Base-by-base conservation (phyloP, 2,888 invertebrate genomes). In the Drosophila flavopinicola region DNA sequence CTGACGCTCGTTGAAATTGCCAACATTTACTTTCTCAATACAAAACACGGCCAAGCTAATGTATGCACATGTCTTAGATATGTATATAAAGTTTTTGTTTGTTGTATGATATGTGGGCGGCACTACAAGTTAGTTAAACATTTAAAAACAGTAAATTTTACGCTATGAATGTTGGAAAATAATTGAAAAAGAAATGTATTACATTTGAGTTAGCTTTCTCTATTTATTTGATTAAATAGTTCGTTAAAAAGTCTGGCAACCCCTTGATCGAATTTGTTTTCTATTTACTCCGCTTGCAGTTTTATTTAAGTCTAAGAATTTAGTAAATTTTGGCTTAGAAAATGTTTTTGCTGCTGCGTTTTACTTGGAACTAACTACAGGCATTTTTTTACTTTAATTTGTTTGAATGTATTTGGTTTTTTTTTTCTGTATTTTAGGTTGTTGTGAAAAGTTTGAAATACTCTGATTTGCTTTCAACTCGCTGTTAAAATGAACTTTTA, bases 351-450 rank as follows among this genome's bases (percentile, higher is more conserved):
- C 37, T 54, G 65, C 49, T 60, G 57, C 58, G 25, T 57, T 60
- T 71, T 75, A 69, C 54, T 79, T 86, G 80, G 61, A 84, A 79
- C 88, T 89, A 89, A 80, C 88, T 88, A 88, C 87, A 86, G 87
- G 85, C 88, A 47, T 66, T 27, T 23, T 42, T 41, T 35, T 35
- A 27, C 23, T 39, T 61, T 61, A 44, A 15, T 37, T 38, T 53
- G n/a, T 45, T 41, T 5, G 9, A 0, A 35, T 23, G 45, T 48
- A 24, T 52, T 42, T 20, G 11, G 59, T 10, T 20, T 41, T 15
- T 42, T 42, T 29, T 48, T 41, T 11, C 13, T 32, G 1, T 20
- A 5, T 20, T n/a, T 37, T 35, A 11, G 6, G 13, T 52, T 56
- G 2, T 33, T 47, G 69, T 53, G 53, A 61, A 79, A 65, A 65